Evolutionary conservation across 2,113 vertebrate genomes (phyloP).

Genomic region (Cyanoliseus patagonus): DNA sequence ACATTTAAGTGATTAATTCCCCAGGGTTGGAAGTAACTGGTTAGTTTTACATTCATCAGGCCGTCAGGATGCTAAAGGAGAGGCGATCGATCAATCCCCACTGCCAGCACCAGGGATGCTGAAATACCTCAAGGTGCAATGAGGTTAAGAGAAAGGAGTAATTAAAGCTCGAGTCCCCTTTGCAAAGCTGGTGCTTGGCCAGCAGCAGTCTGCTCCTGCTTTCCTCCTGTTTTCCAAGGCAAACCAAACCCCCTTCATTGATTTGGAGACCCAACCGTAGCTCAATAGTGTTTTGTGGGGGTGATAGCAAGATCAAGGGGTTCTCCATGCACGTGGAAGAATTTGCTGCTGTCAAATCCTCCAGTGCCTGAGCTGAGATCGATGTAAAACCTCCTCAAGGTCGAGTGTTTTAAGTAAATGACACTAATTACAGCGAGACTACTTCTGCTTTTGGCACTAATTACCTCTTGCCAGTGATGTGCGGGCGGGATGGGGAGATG

Average conservation of each 20-base stretch:
- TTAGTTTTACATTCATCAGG: slow-evolving; percentile 69
- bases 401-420: background rate
- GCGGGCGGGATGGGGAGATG: background rate
- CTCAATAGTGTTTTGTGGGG: background rate
- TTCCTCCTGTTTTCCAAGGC: background rate
- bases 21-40: slow-evolving; percentile 61
- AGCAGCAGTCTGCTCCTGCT: background rate
- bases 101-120: slow-evolving; percentile 29
- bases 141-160: slow-evolving; percentile 61
- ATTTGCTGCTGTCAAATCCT: background rate
- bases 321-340: accelerated
- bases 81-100: slow-evolving; percentile 60
- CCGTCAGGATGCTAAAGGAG: slow-evolving; percentile 46
- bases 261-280: background rate
- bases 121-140: slow-evolving; percentile 54
- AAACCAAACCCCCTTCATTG: background rate
- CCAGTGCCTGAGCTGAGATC: background rate
- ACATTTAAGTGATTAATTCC: slow-evolving; percentile 74
- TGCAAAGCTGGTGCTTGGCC: background rate
- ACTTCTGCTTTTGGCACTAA: background rate
- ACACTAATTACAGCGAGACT: background rate
- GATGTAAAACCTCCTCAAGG: background rate
- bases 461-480: background rate
- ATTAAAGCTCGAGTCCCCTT: slow-evolving; percentile 39
- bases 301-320: background rate